A percentile compares a stretch with the other conserved stretches of the same genome.
Conservation (phyloP, 1,140 invertebrate genomes). For the Platyscapa corneri region DNA sequence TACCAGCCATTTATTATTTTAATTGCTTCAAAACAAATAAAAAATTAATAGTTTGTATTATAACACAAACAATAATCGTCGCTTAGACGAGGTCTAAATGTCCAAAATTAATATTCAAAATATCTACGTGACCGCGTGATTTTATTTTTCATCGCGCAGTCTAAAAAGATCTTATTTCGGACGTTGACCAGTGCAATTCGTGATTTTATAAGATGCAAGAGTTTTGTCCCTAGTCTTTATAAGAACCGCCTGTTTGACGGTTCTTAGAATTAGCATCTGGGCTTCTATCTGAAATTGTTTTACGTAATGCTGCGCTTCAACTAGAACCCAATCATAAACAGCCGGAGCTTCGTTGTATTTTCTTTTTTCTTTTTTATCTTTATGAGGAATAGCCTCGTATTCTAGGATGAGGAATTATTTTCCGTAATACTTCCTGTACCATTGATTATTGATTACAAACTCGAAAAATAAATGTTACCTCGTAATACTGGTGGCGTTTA, state of each 20-base stretch:
- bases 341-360: neutral
- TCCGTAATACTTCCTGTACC: neutral
- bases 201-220: no score
- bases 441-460: neutral
- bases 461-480: neutral
- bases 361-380: neutral
- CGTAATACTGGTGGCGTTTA: neutral
- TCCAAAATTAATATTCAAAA: no score
- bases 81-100: no score
- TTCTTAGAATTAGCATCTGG: constrained; percentile 23
- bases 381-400: neutral
- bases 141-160: no score
- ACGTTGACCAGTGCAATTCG: no score
- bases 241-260: neutral
- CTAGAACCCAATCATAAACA: neutral
- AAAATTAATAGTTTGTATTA: no score
- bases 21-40: no score
- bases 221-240: no score
- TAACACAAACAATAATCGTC: no score
- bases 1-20: no score
- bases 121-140: no score
- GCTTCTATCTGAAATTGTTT: constrained; percentile 12
- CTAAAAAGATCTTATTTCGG: no score
- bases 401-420: neutral
- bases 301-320: constrained; percentile 13